Conservation (phyloP, 1,140 invertebrate genomes). For the Microplitis demolitor region DNA sequence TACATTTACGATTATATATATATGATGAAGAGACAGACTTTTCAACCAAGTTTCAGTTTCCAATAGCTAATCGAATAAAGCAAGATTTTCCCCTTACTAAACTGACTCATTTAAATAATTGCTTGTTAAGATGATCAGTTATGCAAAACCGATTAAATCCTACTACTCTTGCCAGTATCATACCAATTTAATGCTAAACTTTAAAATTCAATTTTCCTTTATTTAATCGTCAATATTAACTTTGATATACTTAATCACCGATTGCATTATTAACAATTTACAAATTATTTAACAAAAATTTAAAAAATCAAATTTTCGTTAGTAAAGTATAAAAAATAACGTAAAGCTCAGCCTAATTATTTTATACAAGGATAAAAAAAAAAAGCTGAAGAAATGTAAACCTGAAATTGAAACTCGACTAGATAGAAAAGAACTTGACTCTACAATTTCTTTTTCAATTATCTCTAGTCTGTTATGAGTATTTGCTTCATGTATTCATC, state of each 20-base stretch:
- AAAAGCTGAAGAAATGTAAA: background rate
- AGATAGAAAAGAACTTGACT: background rate
- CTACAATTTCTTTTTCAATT: slow-evolving; percentile 14
- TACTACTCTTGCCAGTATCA: background rate
- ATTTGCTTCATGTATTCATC: slow-evolving; percentile 3
- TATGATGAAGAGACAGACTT: background rate
- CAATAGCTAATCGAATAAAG: slow-evolving; percentile 17
- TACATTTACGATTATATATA: too few relatives aligned
- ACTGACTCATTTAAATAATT: slow-evolving; percentile 18
- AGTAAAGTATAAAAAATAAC: background rate
- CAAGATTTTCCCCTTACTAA: slow-evolving; percentile 1
- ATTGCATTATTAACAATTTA: background rate
- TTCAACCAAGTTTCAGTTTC: background rate
- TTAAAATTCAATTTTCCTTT: background rate
- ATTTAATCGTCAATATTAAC: background rate
- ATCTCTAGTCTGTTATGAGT: slow-evolving; percentile 8
- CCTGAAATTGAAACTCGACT: background rate
- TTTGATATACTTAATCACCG: background rate
- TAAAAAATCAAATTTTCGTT: background rate
- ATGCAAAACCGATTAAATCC: slow-evolving; percentile 18
- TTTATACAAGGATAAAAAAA: background rate
- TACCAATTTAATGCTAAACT: background rate
- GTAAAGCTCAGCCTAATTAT: background rate
- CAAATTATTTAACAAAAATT: background rate
- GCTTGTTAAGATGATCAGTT: slow-evolving; percentile 11